phyloP scores from a whole-genome alignment of 2,888 invertebrate species.

The Spisula solida region DNA sequence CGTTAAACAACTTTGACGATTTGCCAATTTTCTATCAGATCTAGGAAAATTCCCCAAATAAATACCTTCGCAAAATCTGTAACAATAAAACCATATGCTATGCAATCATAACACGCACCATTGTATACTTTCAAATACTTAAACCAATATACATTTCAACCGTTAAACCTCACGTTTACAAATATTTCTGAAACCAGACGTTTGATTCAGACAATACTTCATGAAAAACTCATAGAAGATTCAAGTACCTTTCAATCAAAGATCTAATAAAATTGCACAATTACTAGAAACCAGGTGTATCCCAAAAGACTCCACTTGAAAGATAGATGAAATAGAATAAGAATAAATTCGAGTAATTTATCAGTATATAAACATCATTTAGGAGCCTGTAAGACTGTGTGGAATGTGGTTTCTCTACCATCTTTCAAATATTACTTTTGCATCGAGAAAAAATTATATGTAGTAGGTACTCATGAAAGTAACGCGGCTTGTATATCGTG shows the following conservation, averaged over 20 bases:
- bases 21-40: too few species aligned
- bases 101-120: not conserved
- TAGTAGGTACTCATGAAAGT: too few species aligned
- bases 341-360: slow-evolving; percentile 17
- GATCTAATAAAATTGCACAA: not conserved
- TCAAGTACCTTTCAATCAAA: slow-evolving; percentile 13
- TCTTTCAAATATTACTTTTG: not conserved
- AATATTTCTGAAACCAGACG: not conserved
- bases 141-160: not conserved
- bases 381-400: not conserved
- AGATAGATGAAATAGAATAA: not conserved
- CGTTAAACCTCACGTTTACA: not conserved
- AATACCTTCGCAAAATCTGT: too few species aligned
- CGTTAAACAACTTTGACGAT: too few species aligned
- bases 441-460: not conserved
- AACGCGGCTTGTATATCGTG: too few species aligned
- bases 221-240: not conserved
- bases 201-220: not conserved
- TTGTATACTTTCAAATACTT: not conserved
- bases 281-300: not conserved
- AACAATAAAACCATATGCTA: not conserved
- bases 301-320: slow-evolving; percentile 18
- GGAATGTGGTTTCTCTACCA: not conserved
- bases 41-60: too few species aligned
- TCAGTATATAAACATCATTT: not conserved